phyloP scores from a whole-genome alignment of 2,797 vertebrate genomes.

The Molossus alvarezi region DNA sequence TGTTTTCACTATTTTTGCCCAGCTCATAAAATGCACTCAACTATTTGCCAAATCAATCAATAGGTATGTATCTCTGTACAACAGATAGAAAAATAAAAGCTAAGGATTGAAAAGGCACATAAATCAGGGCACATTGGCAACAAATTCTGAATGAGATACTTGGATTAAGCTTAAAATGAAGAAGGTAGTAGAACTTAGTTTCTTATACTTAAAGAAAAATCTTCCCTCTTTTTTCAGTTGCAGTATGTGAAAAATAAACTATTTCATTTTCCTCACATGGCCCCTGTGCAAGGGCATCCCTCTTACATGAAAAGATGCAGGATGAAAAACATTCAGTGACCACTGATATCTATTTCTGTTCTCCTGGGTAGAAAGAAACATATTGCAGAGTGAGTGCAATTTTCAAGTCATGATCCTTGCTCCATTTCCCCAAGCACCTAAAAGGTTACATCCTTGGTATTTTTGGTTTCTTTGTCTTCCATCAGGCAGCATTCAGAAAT shows the following conservation, averaged over 20 bases:
- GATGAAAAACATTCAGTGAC: neutral
- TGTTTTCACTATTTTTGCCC: neutral
- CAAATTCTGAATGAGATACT: neutral
- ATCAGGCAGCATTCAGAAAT: neutral
- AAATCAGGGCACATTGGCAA: neutral
- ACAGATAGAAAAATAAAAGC: neutral
- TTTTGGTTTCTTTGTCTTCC: neutral
- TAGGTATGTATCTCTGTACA: neutral
- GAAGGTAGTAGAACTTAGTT: neutral
- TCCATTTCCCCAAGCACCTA: neutral
- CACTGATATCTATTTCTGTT: neutral
- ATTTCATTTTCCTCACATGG: neutral
- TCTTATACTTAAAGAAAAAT: neutral
- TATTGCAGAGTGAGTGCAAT: neutral
- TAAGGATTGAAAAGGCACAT: neutral
- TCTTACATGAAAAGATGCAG: neutral
- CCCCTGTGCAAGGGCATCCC: neutral
- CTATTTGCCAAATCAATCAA: neutral
- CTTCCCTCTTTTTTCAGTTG: neutral
- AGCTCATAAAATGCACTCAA: neutral
- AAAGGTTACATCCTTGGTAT: neutral
- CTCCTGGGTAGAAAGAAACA: neutral
- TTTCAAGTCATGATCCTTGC: neutral
- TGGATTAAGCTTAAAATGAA: constrained; percentile 20
- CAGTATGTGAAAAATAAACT: constrained; percentile 16